These are phyloP conservation scores for Tamandua tetradactyla DNA, from an alignment of 2,797 vertebrate genomes.

Conservation along the genomic window DNA sequence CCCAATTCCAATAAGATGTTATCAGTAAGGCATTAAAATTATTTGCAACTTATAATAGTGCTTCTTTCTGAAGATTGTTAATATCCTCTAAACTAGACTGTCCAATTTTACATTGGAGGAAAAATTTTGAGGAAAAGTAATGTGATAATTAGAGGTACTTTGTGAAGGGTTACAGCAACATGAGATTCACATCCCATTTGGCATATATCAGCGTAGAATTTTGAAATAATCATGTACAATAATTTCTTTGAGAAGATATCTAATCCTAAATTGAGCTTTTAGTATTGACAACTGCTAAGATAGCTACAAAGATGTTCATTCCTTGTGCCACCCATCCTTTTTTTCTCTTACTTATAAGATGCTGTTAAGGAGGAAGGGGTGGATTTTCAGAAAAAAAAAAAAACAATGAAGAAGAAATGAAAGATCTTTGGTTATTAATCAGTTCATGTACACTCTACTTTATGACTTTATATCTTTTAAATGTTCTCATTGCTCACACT, in stretches of 20 bases:
- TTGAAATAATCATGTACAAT: not conserved
- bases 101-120: not conserved
- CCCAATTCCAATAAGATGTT: not conserved
- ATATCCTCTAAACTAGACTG: not conserved
- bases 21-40: not conserved
- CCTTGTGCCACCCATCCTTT: not conserved
- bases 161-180: not conserved
- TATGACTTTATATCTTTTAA: not conserved
- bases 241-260: not conserved
- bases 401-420: not conserved
- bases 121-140: not conserved
- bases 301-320: not conserved
- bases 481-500: not conserved
- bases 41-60: not conserved
- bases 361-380: not conserved
- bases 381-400: not conserved
- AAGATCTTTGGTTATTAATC: not conserved
- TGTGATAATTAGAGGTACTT: not conserved
- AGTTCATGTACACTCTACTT: not conserved
- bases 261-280: not conserved
- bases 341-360: not conserved
- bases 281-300: not conserved
- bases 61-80: not conserved
- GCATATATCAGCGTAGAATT: not conserved
- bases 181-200: not conserved